Conservation (phyloP, 1,140 invertebrate species). For the Heliothis virescens region DNA sequence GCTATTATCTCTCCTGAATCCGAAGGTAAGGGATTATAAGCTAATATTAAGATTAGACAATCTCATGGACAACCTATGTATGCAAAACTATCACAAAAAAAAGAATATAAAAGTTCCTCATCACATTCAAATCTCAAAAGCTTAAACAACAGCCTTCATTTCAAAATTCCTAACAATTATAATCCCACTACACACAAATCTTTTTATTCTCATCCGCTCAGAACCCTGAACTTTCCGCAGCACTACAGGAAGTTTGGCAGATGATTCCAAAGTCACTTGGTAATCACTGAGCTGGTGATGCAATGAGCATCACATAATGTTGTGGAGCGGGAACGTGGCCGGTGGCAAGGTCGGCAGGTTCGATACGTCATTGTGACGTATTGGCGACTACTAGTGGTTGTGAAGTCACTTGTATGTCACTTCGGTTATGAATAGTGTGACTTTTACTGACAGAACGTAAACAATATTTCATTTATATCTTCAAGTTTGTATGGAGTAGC, state of each 20-base stretch:
- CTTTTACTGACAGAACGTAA: too few relatives aligned
- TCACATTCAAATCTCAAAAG: too few relatives aligned
- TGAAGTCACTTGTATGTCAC: slow-evolving; percentile 9
- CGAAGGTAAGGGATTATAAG: too few relatives aligned
- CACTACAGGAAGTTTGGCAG: slow-evolving; percentile 20
- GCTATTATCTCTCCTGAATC: too few relatives aligned
- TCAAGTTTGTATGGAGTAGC: too few relatives aligned
- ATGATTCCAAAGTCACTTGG: slow-evolving; percentile 18
- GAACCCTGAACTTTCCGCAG: slow-evolving; percentile 15
- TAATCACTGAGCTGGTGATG: slow-evolving; percentile 26
- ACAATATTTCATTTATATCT: too few relatives aligned
- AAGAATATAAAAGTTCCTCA: too few relatives aligned
- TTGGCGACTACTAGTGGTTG: neutral
- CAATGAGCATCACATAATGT: slow-evolving; percentile 7
- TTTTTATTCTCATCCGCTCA: neutral
- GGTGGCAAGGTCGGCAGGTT: slow-evolving; percentile 31
- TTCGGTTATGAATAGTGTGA: neutral
- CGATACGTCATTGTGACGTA: slow-evolving; percentile 47
- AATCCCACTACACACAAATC: neutral
- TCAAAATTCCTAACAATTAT: slow-evolving; percentile 6
- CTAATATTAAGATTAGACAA: too few relatives aligned
- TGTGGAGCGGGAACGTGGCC: slow-evolving; percentile 12
- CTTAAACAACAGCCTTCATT: too few relatives aligned
- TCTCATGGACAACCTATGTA: too few relatives aligned
- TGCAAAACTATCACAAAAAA: too few relatives aligned